Evolutionary conservation across 1,140 invertebrate genomes (phyloP).

Genomic region (Euschistus heros): DNA sequence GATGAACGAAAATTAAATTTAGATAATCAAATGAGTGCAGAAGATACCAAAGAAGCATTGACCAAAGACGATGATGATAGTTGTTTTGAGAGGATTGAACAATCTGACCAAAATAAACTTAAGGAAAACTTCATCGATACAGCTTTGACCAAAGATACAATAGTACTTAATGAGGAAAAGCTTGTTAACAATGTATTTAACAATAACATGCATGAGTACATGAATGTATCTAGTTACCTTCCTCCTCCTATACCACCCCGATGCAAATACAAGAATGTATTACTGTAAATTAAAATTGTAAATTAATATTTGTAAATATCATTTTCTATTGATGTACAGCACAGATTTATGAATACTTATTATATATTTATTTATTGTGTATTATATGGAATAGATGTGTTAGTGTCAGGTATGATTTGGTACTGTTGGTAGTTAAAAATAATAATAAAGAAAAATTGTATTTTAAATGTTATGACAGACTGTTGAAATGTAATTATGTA

Average conservation of each 20-base stretch:
- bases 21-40: background rate
- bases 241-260: conserved; percentile 20
- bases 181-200: background rate
- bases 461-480: too few relatives aligned
- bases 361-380: too few relatives aligned
- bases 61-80: conserved; percentile 7
- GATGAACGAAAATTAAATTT: background rate
- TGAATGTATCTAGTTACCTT: conserved; percentile 18
- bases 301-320: too few relatives aligned
- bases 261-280: conserved; percentile 21
- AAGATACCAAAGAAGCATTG: background rate
- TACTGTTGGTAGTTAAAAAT: too few relatives aligned
- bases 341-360: too few relatives aligned
- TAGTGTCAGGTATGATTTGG: too few relatives aligned
- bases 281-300: conserved; percentile 14
- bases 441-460: too few relatives aligned
- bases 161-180: conserved; percentile 2
- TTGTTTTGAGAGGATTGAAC: conserved; percentile 8
- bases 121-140: conserved; percentile 13
- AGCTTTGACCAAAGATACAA: conserved; percentile 16
- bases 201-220: conserved; percentile 14
- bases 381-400: too few relatives aligned
- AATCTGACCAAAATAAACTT: background rate
- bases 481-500: too few relatives aligned
- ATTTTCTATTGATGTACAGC: too few relatives aligned